Evolutionary conservation across 2,888 invertebrate genomes (phyloP).

Genomic region (Podotricha telesiphe): DNA sequence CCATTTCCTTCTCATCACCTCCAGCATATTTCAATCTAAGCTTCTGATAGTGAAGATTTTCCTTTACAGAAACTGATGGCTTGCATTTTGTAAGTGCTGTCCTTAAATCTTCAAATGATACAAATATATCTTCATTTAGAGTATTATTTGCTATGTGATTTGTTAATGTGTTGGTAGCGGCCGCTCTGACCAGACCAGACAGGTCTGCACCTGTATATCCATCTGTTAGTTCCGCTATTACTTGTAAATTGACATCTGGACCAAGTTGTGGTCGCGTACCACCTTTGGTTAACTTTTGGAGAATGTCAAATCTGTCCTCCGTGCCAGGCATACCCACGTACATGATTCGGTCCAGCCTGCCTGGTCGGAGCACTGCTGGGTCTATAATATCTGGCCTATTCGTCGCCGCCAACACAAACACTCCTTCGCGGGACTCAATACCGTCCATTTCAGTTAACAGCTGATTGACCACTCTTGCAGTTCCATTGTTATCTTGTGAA

Average conservation of each 20-base stretch:
- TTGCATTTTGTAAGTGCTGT: slow-evolving; percentile 90
- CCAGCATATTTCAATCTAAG: slow-evolving; percentile 87
- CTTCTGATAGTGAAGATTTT: slow-evolving; percentile 90
- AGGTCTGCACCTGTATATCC: slow-evolving; percentile 98
- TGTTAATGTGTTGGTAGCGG: slow-evolving; percentile 91
- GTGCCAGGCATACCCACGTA: slow-evolving; percentile 94
- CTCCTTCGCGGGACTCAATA: slow-evolving; percentile 94
- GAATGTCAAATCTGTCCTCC: slow-evolving; percentile 92
- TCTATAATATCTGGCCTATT: slow-evolving; percentile 99
- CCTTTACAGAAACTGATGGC: slow-evolving; percentile 93
- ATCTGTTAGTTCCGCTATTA: slow-evolving; percentile 87
- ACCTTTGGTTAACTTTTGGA: slow-evolving; percentile 94
- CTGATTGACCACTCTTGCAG: slow-evolving; percentile 97
- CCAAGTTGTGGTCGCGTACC: slow-evolving; percentile 91
- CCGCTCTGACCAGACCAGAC: slow-evolving; percentile 93
- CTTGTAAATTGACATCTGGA: slow-evolving; percentile 89
- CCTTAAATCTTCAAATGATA: slow-evolving; percentile 89
- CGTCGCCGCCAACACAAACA: slow-evolving; percentile 97
- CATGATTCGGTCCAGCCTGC: slow-evolving; percentile 94
- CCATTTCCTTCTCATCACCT: slow-evolving; percentile 79
- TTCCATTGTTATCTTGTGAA: slow-evolving; percentile 87
- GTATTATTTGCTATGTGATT: slow-evolving; percentile 86
- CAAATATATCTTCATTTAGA: slow-evolving; percentile 82
- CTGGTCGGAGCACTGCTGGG: slow-evolving; percentile 94
- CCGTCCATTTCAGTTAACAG: slow-evolving; percentile 99